Evolutionary conservation across 1,140 invertebrate species (phyloP), one percentile per base, ranked within the genome.

Genomic region (Drosophila nigromelanica): DNA sequence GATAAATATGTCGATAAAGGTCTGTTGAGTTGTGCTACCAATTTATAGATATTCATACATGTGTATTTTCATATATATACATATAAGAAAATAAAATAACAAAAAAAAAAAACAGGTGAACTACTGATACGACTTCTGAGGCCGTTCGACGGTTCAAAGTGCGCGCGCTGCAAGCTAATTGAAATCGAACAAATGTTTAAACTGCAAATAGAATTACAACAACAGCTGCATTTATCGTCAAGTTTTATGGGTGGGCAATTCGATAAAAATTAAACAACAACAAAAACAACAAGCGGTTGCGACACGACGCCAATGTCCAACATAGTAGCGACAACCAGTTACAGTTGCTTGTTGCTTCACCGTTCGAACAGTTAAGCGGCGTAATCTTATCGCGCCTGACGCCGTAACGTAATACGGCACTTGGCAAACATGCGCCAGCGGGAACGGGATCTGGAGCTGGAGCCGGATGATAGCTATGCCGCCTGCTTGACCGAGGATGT

Each of bases 121-220:
- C 21, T n/a, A 1, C 21, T n/a, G 12, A 27, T 40, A 52, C 48
- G 39, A 33, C 21, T 47, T 8, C 12, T 40, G n/a, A 4, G 40
- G 27, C 27, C 24, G 63, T 43, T 56, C 24, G 66, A 70, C 21
- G 76, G 81, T 71, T 80, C 77, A 85, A 83, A 83, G 80, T 85
- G 51, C 80, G 56, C 52, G 58, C 54, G 47, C 33, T 45, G 27
- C 21, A 39, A 15, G 18, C 24, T 18, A 27, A 40, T 10, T 6
- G 14, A 58, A 51, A 69, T 14, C 56, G 30, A 45, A 42, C 51
- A 67, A 62, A 54, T 80, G 80, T 74, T 78, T 75, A 80, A 80
- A 74, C 67, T 69, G 67, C 66, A 80, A 56, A 72, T 55, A 58
- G 47, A 68, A 60, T 35, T 15, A 39, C 55, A 33, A 30, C n/a